Base-by-base conservation (phyloP, 2,797 vertebrate species). In the Sebastes minor region DNA sequence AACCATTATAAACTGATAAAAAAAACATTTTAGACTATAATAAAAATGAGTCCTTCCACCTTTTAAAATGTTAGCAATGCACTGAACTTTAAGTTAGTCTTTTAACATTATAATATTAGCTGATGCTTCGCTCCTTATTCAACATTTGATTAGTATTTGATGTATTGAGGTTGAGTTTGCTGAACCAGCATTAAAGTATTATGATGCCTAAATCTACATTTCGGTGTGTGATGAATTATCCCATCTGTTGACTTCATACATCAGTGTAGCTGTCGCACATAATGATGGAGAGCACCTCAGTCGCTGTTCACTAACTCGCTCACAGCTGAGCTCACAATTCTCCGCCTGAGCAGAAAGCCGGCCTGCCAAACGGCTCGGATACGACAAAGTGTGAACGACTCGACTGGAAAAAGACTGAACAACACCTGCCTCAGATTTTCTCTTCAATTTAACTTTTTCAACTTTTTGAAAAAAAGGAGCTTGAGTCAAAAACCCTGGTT, bases 171-270 rank as follows among this genome's bases (percentile, higher is more conserved):
- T 61, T 2, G 6, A n/a, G 30, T 72, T 82, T 78, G 85, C 22
- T 75, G 80, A 85, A 32, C 12, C 60, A 38, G 53, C 71, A 56
- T 70, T 66, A 53, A 49, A 67, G n/a, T 22, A 16, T 56, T 57
- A 53, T 6, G 32, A 65, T 55, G 38, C 46, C 52, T 71, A 57
- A 52, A 78, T 63, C 65, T 65, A 67, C 74, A 80, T 78, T 27
- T 80, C 35, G 20, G 2, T 14, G n/a, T 22, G 74, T 79, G 86
- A 89, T 82, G 74, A 71, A 88, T 78, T 33, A 73, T 68, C 33
- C 68, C 55, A 38, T 82, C 75, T 68, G 71, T 60, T 76, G 66
- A 73, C 61, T 81, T 84, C 72, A 56, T 67, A 56, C 64, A 62
- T 88, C 78, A 8, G 64, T 18, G 77, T 22, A 10, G 75, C 64